Evolutionary conservation across 2,113 vertebrate genomes (phyloP), one percentile per base, ranked within the genome.

Genomic region (Leiothrix lutea): DNA sequence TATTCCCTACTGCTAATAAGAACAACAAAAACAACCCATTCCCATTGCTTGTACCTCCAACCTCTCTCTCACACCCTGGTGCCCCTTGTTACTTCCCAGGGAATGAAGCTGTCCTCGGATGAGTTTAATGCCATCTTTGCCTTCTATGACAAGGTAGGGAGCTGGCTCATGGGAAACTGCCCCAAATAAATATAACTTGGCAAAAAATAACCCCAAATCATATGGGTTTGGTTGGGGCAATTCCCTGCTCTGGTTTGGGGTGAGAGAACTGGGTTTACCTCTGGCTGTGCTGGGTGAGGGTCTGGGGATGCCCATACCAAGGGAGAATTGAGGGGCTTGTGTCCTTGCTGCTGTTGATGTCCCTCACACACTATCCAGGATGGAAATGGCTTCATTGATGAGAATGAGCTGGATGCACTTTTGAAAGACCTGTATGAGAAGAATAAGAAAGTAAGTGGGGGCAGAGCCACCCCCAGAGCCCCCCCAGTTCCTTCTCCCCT

Each of bases 301-400:
- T 22, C 8, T 29, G 11, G 26, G 45, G 28, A 29, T 54, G 40
- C 12, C 25, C 47, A 12, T 21, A 28, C 65, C 58, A 24, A 33
- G 9, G 20, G 5, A 26, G 35, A 62, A 70, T 8, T 77, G 6
- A 4, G 2, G 28, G 28, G 33, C n/a, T 60, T 22, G 2, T 61
- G 86, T 57, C 33, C 28, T 77, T 61, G n/a, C 29, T 47, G 40
- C 35, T 38, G 47, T 17, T 72, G 54, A 82, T 1, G 2, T 74
- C 35, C 50, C 31, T 79, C 40, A 67, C 12, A 79, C 18, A 6
- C 61, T 40, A 60, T 53, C 48, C 94, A 99, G 99, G 99, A 99
- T 11, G 98, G 99, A 18, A 99, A 98, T 3, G 99, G 99, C 86
- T 99, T 99, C 98, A 99, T 99, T 22, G 99, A 99, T 17, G 99